A percentile compares a stretch with the other conserved stretches of the same genome.
phyloP scores from a whole-genome alignment of 1,140 invertebrate genomes.

The Sesamia nonagrioides region DNA sequence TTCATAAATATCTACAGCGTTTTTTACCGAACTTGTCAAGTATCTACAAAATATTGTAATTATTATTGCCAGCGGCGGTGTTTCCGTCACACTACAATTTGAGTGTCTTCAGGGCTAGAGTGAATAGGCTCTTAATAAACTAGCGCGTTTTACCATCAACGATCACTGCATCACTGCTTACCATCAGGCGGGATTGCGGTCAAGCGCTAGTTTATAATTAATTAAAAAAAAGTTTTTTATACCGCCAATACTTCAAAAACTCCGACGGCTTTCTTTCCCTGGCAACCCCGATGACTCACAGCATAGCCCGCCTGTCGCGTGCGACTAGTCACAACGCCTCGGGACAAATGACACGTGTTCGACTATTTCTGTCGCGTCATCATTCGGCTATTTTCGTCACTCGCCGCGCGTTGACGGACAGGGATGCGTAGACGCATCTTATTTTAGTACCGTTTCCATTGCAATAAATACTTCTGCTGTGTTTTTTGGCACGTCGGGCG shows the following conservation, averaged over 20 bases:
- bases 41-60: no score
- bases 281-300: slow-evolving; percentile 26
- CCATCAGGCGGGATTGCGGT: no score
- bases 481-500: slow-evolving; percentile 26
- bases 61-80: no score
- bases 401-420: slow-evolving; percentile 35
- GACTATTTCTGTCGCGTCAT: slow-evolving; percentile 36
- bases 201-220: no score
- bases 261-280: background rate
- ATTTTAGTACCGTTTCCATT: slow-evolving; percentile 31
- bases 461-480: slow-evolving; percentile 26
- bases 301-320: background rate
- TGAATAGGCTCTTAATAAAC: no score
- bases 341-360: slow-evolving; percentile 40
- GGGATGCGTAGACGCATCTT: slow-evolving; percentile 42
- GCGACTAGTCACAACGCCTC: slow-evolving; percentile 24
- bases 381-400: slow-evolving; percentile 39
- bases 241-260: background rate
- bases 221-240: no score
- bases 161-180: no score
- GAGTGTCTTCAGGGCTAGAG: no score
- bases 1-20: no score
- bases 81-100: no score
- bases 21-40: no score
- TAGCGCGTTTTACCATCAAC: no score